Percentiles rank a stretch among this genome's conserved stretches.
phyloP scores from a whole-genome alignment of 2,888 invertebrate species.

The Eilema depressum region DNA sequence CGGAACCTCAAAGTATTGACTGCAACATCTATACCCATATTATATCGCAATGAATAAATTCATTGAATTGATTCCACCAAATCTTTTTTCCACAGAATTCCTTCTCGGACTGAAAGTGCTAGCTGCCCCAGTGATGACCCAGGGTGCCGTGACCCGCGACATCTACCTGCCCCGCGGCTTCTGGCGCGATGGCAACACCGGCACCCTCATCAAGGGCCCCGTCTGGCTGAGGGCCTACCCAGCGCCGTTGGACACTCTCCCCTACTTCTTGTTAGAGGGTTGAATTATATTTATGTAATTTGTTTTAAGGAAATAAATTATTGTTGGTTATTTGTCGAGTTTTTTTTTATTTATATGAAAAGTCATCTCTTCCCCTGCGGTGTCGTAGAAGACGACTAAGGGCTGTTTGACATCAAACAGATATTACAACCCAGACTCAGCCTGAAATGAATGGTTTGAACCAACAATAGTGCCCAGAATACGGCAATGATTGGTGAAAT shows the following conservation, averaged over 20 bases:
- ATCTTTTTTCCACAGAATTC: conserved; percentile 85
- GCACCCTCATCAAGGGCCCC: conserved; percentile 81
- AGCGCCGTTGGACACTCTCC: conserved; percentile 88
- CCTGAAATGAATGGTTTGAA: too few relatives aligned
- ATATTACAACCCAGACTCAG: too few relatives aligned
- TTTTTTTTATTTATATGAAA: background rate
- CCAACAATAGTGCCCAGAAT: too few relatives aligned
- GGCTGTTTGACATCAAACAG: too few relatives aligned
- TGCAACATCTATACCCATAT: too few relatives aligned
- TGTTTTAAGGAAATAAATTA: conserved; percentile 16
- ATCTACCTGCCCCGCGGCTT: conserved; percentile 90
- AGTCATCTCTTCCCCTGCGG: too few relatives aligned
- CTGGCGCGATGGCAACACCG: conserved; percentile 88
- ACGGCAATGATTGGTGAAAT: too few relatives aligned
- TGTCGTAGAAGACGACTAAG: too few relatives aligned
- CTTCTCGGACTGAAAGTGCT: conserved; percentile 90
- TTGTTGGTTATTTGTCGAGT: conserved; percentile 3
- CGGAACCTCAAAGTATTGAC: too few relatives aligned
- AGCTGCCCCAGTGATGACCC: conserved; percentile 90
- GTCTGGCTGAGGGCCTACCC: conserved; percentile 86
- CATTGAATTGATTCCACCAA: background rate
- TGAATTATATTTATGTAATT: conserved; percentile 44
- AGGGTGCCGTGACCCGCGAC: conserved; percentile 87
- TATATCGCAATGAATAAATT: too few relatives aligned
- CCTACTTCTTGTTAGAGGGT: conserved; percentile 85